phyloP scores from a whole-genome alignment of 2,113 vertebrate species.

The Dromas ardeola region DNA sequence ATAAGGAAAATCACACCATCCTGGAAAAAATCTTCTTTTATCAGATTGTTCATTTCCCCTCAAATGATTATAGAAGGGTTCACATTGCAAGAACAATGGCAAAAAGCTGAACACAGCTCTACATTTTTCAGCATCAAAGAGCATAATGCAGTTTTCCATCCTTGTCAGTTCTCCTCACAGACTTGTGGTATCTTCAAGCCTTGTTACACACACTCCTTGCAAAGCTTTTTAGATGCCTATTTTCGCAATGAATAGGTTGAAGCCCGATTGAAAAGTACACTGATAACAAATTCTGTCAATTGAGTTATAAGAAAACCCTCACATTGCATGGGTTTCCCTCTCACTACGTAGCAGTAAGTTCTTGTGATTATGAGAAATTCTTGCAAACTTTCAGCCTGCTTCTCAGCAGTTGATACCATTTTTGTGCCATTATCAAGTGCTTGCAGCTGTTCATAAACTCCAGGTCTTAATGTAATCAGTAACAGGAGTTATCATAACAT shows the following conservation, averaged over 20 bases:
- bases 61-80: neutral
- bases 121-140: neutral
- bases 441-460: constrained; percentile 55
- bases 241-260: neutral
- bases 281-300: neutral
- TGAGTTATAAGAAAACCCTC: neutral
- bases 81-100: neutral
- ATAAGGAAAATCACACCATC: neutral
- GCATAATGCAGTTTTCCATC: neutral
- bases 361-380: neutral
- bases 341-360: neutral
- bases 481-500: constrained; percentile 43
- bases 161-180: neutral
- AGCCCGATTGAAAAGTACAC: neutral
- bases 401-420: constrained; percentile 25
- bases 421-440: constrained; percentile 44
- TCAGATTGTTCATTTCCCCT: neutral
- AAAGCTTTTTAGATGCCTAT: neutral
- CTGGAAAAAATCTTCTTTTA: neutral
- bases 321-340: neutral
- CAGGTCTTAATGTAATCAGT: constrained; percentile 32
- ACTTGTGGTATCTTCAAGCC: neutral
- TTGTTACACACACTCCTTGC: neutral
- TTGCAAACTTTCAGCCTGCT: constrained; percentile 5
- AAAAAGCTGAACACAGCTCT: neutral